phyloP scores from a whole-genome alignment of 2,113 vertebrate genomes.

The Orientallactaga bullata region DNA sequence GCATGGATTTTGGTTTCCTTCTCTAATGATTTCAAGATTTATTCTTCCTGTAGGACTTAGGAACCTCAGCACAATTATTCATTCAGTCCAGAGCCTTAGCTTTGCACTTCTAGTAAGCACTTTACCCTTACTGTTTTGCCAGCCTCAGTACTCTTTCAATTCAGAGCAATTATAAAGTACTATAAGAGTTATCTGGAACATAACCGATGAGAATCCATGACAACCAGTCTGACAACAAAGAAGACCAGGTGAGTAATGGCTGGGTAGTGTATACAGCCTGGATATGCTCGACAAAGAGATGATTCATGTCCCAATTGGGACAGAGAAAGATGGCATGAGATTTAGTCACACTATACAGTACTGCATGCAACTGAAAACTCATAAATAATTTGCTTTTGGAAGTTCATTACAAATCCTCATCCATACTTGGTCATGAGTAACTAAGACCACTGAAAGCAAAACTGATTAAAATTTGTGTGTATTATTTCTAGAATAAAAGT shows the following conservation, averaged over 20 bases:
- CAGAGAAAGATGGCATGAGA: not conserved
- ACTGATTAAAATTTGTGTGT: not conserved
- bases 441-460: not conserved
- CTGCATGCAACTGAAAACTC: not conserved
- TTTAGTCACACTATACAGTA: not conserved
- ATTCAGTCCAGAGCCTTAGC: not conserved
- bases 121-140: not conserved
- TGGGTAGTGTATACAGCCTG: rapidly evolving
- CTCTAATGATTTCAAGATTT: not conserved
- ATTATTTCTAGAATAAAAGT: not conserved
- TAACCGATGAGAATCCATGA: not conserved
- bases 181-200: not conserved
- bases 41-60: not conserved
- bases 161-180: not conserved
- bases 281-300: too few species aligned
- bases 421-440: not conserved
- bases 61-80: not conserved
- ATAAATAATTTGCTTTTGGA: not conserved
- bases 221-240: not conserved
- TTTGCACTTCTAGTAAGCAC: not conserved
- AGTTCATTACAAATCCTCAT: not conserved
- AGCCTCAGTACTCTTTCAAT: not conserved
- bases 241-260: not conserved
- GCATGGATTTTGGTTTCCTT: not conserved
- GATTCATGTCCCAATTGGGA: rapidly evolving